phyloP scores from a whole-genome alignment of 2,797 vertebrate genomes.

The Agapornis canus region DNA sequence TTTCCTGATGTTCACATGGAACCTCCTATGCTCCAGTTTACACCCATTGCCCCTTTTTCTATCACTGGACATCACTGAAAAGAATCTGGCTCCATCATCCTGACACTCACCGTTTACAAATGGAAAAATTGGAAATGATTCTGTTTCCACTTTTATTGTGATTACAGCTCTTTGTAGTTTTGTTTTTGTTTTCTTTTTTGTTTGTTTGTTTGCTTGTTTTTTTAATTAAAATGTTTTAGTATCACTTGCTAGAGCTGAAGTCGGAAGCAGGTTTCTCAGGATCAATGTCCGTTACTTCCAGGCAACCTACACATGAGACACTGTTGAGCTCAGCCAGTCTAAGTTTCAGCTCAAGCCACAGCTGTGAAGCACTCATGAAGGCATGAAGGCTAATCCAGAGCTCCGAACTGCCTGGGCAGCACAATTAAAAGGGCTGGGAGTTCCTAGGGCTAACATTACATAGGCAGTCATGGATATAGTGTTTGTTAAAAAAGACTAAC shows the following conservation, averaged over 20 bases:
- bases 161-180: neutral
- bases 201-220: no score
- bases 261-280: neutral
- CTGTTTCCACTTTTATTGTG: neutral
- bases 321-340: neutral
- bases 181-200: no score
- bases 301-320: accelerated
- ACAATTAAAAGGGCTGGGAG: neutral
- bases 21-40: no score
- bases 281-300: neutral
- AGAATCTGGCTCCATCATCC: no score
- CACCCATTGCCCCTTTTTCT: no score
- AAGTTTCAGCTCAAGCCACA: neutral
- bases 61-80: no score
- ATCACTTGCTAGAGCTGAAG: neutral
- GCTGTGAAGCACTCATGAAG: neutral
- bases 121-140: neutral
- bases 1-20: no score
- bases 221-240: neutral
- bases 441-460: neutral
- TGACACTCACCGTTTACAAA: neutral
- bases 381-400: neutral
- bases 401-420: neutral
- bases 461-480: neutral
- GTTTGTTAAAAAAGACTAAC: neutral